Evolutionary conservation across 2,888 invertebrate genomes (phyloP), one percentile per base, ranked within the genome.

Genomic region (Thymelicus lineola): DNA sequence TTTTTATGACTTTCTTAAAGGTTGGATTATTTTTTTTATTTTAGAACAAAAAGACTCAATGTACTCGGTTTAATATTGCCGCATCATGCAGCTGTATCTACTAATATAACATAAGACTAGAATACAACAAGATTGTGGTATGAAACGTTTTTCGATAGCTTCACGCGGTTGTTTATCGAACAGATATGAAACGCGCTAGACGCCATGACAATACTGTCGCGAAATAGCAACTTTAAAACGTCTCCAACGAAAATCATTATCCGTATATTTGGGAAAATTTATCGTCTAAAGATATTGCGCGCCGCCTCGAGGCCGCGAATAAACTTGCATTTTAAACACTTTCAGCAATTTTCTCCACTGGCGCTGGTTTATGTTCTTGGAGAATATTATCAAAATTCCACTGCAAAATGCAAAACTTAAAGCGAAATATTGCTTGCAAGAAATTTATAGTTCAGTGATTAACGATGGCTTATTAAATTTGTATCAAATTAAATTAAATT

Each of bases 221-320:
- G n/a, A 55, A 64, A 58, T 6, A 55, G 28, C 45, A 28, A 4
- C 4, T 66, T 4, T 83, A 84, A 86, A 82, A 15, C 70, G 70
- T 73, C 73, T 78, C 59, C 17, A 69, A 73, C 73, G 76, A 79
- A 77, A 67, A 79, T 77, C 77, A 79, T 79, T 82, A 79, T 77
- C 76, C 80, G 79, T 83, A 81, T 82, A 82, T 82, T 76, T 72
- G 75, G 79, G 71, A 77, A 77, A 84, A 82, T 85, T 82, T 86
- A 86, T 82, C 77, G 82, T 78, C 80, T 78, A 71, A 79, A 80
- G 80, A 85, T 84, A 84, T 83, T 82, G 74, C 78, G 76, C 79
- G 75, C 7, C 0, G 72, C 73, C 80, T 79, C 61, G 50, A 35
- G 46, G 28, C 20, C 36, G 42, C n/a, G 65, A 66, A 70, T 66